Conservation (phyloP, 1,140 invertebrate species). For the Hyposmocoma kahamanoa region DNA sequence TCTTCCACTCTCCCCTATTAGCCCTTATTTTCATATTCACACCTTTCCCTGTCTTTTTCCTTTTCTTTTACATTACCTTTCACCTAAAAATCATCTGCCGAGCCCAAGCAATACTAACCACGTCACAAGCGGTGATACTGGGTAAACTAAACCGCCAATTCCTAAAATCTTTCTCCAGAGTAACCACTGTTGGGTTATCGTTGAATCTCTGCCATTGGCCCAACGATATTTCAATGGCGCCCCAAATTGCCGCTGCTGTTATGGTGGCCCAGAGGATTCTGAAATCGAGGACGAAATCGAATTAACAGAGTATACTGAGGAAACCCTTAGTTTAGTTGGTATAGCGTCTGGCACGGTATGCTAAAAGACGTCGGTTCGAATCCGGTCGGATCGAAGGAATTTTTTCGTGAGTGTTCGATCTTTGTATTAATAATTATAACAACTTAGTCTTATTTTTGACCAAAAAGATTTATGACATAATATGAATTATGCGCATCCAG, state of each 20-base stretch:
- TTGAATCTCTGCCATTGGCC: constrained; percentile 73
- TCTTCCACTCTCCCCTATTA: too few species aligned
- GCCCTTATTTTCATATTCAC: too few species aligned
- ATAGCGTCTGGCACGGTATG: too few species aligned
- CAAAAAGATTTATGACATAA: neutral
- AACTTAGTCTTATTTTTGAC: neutral
- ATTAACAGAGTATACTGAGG: neutral
- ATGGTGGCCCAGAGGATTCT: constrained; percentile 72
- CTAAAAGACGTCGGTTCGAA: too few species aligned
- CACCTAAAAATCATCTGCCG: too few species aligned
- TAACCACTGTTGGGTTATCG: constrained; percentile 76
- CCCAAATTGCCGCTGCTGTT: constrained; percentile 44
- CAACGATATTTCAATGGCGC: constrained; percentile 48
- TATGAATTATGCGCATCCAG: too few species aligned
- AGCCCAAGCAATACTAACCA: too few species aligned
- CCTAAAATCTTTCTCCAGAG: constrained; percentile 75
- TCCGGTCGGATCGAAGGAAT: neutral
- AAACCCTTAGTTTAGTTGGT: neutral
- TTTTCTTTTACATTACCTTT: too few species aligned
- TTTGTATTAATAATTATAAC: neutral
- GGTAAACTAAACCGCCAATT: constrained; percentile 75
- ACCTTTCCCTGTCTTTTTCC: too few species aligned
- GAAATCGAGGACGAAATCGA: constrained; percentile 9
- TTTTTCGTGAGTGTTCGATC: neutral
- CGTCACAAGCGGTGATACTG: constrained; percentile 69